Conservation (phyloP, 2,113 vertebrate genomes). For the Mesitornis unicolor region DNA sequence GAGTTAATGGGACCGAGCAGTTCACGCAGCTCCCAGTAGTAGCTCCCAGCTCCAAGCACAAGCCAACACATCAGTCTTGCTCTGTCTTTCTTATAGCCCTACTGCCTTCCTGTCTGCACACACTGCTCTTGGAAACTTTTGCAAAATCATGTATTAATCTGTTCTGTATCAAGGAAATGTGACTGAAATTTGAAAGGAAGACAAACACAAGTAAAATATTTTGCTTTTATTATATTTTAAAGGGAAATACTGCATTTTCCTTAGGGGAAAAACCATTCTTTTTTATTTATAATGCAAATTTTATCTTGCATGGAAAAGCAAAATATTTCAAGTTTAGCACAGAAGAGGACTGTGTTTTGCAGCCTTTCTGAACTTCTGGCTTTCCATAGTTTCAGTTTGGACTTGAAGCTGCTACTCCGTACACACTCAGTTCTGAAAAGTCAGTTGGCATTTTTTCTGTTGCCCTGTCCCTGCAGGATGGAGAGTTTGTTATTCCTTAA, state of each 20-base stretch:
- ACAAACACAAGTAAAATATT: background rate
- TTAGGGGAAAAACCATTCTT: background rate
- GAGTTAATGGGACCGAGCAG: background rate
- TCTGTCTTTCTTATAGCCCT: background rate
- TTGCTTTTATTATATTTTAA: background rate
- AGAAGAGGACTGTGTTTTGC: background rate
- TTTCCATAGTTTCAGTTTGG: background rate
- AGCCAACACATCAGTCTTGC: background rate
- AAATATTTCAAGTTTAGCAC: background rate
- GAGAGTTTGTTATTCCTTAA: background rate
- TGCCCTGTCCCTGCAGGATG: background rate
- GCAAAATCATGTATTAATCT: background rate
- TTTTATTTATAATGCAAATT: background rate
- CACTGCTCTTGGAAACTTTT: background rate
- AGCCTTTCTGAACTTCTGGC: background rate
- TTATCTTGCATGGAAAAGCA: background rate
- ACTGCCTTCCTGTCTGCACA: background rate
- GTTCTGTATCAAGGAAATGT: background rate
- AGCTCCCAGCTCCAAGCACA: background rate
- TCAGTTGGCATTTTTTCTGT: background rate
- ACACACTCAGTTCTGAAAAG: background rate
- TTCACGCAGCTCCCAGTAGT: background rate
- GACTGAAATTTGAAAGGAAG: background rate
- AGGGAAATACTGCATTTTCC: background rate
- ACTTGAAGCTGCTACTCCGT: background rate